Evolutionary conservation across 2,797 vertebrate species (phyloP), one percentile per base, ranked within the genome.

Genomic region (Acipenser transmontanus): DNA sequence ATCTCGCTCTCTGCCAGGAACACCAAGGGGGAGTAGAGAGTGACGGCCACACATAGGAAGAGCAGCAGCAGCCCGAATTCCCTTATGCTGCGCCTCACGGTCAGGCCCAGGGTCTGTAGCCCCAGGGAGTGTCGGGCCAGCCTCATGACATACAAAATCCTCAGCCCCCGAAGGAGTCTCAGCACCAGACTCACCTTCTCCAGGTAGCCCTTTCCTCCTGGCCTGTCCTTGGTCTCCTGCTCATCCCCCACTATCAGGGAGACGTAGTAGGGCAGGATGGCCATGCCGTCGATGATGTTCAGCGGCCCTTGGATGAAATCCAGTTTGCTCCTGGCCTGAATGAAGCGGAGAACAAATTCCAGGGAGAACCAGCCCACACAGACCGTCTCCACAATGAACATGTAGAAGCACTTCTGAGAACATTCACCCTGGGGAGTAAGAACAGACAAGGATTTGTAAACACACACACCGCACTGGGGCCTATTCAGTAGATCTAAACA

Each of bases 291-390:
- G 6, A 99, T 96, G 73, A 98, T 88, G 78, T 99, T 98, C 63
- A 98, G 86, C 1, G 96, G 96, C 0, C 91, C 88, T 2, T 91
- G 93, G 69, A 92, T 90, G 66, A 99, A 99, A 74, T 88, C 91
- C 73, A 96, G 91, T 74, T 99, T 99, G 87, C 89, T 93, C 74
- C 74, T 87, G 1, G 95, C 92, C 66, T 98, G 94, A 67, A 94
- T 73, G 13, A 98, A 96, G 0, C 95, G 87, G 1, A 99, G 84
- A 70, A 93, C 66, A 81, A 98, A 95, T 84, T 99, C 97, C 84
- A 98, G 82, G 63, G 97, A 98, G 74, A 99, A 99, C 97, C 97
- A 99, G 67, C 92, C 95, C 81, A 99, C 97, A 0, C 97, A 99
- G 77, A 97, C 80, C 1, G 95, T 97, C 89, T 99, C 97, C 64